Conservation (phyloP, 2,888 invertebrate species). For the Netelia melanura region DNA sequence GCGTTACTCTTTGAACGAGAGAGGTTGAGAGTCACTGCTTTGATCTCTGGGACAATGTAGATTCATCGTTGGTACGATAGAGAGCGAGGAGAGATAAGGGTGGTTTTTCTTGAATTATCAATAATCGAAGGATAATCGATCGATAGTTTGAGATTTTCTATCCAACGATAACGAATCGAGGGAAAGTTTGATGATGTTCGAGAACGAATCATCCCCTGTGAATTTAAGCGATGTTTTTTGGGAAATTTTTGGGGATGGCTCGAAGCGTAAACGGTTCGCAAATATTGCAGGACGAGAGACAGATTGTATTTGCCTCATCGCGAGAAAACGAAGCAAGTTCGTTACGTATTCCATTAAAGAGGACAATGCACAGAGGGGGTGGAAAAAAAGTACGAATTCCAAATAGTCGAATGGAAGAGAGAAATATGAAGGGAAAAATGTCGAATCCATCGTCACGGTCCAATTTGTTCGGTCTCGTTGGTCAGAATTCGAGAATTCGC, state of each 20-base stretch:
- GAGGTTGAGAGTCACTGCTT: conserved; percentile 22
- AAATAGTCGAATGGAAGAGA: conserved; percentile 23
- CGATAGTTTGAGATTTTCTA: neutral
- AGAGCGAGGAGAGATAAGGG: neutral
- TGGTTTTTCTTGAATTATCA: neutral
- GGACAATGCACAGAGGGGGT: conserved; percentile 31
- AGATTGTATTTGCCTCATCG: conserved; percentile 62
- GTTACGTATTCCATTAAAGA: conserved; percentile 56
- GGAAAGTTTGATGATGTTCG: no score
- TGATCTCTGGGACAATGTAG: conserved; percentile 31
- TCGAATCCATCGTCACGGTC: conserved; percentile 32
- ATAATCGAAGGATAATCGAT: conserved; percentile 24
- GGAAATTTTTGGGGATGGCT: neutral
- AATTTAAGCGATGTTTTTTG: no score
- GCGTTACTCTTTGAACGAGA: neutral
- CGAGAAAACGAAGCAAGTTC: conserved; percentile 48
- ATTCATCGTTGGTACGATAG: conserved; percentile 52
- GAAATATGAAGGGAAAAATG: conserved; percentile 27
- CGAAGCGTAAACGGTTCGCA: neutral
- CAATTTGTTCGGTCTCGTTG: conserved; percentile 40
- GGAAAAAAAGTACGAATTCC: conserved; percentile 22
- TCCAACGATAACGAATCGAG: neutral
- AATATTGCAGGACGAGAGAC: conserved; percentile 18
- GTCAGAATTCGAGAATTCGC: conserved; percentile 32
- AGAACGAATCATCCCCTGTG: neutral